These are phyloP conservation scores for Galleria mellonella DNA, from an alignment of 1,140 invertebrate species.

Conservation along the genomic window DNA sequence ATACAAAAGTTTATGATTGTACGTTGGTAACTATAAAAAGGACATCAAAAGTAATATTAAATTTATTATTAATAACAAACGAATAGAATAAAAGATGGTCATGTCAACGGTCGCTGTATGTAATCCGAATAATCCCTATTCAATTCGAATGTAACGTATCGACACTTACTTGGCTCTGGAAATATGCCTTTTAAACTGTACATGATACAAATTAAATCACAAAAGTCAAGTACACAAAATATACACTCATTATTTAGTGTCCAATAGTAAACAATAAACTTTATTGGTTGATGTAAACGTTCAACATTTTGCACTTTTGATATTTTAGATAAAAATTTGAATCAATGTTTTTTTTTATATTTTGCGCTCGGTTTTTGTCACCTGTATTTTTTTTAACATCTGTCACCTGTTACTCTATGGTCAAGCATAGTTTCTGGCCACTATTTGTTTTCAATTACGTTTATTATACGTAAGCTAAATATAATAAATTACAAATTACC, in stretches of 20 bases:
- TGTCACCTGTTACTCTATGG: conserved; percentile 43
- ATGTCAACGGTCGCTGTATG: conserved; percentile 10
- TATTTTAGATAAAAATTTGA: conserved; percentile 35
- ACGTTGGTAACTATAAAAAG: conserved; percentile 8
- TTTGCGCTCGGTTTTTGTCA: conserved; percentile 66
- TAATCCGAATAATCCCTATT: neutral
- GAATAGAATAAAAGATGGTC: conserved; percentile 7
- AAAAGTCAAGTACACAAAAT: conserved; percentile 41
- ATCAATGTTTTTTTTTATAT: conserved; percentile 37
- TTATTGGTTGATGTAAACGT: conserved; percentile 35
- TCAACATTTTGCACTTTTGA: conserved; percentile 41
- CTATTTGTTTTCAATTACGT: conserved; percentile 26
- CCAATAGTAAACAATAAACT: conserved; percentile 32
- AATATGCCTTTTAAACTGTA: conserved; percentile 75
- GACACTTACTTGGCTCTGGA: conserved; percentile 74
- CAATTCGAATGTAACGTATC: conserved; percentile 14
- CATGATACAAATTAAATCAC: conserved; percentile 45
- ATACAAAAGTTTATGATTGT: neutral
- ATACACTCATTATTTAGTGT: conserved; percentile 65
- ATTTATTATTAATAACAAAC: conserved; percentile 2
- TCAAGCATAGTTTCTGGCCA: conserved; percentile 47
- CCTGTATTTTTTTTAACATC: conserved; percentile 55
- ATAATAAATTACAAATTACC: no score
- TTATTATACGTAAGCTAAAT: neutral
- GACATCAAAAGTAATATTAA: conserved; percentile 11